Evolutionary conservation across 1,140 invertebrate species (phyloP), one percentile per base, ranked within the genome.

Genomic region (Aporrectodea caliginosa): DNA sequence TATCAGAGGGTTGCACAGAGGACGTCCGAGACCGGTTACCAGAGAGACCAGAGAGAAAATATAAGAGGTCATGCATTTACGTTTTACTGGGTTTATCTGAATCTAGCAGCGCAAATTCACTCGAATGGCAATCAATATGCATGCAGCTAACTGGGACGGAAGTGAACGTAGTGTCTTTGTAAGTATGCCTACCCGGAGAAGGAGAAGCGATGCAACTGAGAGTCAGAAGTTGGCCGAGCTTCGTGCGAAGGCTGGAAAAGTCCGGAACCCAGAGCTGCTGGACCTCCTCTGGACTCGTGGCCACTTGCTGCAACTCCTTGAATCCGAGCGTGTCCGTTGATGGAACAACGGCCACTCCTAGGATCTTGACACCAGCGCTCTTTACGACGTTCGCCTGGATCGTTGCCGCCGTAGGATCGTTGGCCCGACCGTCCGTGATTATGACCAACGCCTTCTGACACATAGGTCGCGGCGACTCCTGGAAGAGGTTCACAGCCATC

Each of bases 371-470:
- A 31, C 35, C 75, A n/a, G 33, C 43, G 34, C 32, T 35, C 43
- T 76, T 76, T 31, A 76, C 75, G 34, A 35, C 43, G 75, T 76
- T 76, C n/a, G 80, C 80, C 69, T 78, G 34, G 22, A 31, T 30
- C 70, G 69, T 72, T 0, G 80, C 74, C 30, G 33, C 77, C 2
- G 30, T 29, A 16, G 35, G 69, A 27, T 43, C 76, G 43, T 78
- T 71, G 1, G 80, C 79, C n/a, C 75, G 43, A 1, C 80, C 80
- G 68, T 81, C 80, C n/a, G 80, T 81, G 76, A 81, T 74, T 35
- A 81, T 69, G 34, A 81, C 29, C 43, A 76, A 31, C 33, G 75
- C 35, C 75, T 76, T 76, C 1, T 31, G 16, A 0, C 32, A 76
- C 32, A n/a, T 29, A 14, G 75, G n/a, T 6, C 75, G 14, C 12